Evolutionary conservation across 1,140 invertebrate species (phyloP).

Genomic region (Orius insidiosus): DNA sequence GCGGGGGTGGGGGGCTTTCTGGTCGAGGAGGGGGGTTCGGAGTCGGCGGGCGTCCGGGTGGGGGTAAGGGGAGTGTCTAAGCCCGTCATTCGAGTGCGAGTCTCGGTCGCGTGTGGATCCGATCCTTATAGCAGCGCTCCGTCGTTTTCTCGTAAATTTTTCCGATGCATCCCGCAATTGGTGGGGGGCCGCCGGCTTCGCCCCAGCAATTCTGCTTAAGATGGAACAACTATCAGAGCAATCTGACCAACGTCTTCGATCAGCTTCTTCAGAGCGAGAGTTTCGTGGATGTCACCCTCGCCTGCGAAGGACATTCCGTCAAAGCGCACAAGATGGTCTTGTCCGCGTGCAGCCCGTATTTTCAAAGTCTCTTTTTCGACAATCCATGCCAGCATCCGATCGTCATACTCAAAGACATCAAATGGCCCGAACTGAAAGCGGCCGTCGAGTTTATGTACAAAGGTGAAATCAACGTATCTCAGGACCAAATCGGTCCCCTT

Average conservation of each 20-base stretch:
- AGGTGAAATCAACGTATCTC: constrained; percentile 80
- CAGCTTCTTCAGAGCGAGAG: constrained; percentile 76
- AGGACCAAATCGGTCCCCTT: constrained; percentile 73
- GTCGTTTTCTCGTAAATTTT: neutral
- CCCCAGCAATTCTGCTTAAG: constrained; percentile 67
- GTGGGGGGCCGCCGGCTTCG: constrained; percentile 21
- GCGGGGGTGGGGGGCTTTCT: neutral
- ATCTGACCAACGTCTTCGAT: constrained; percentile 80
- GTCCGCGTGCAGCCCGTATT: constrained; percentile 82
- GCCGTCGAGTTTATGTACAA: constrained; percentile 88
- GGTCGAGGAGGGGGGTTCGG: constrained; percentile 10
- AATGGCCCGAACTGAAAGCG: constrained; percentile 70
- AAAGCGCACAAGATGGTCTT: constrained; percentile 87
- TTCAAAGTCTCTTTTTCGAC: constrained; percentile 76
- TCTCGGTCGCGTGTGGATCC: constrained; percentile 6
- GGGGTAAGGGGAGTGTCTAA: constrained; percentile 10
- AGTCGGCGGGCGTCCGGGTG: constrained; percentile 8
- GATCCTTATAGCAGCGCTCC: neutral
- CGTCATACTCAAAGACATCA: constrained; percentile 76
- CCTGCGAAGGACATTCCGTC: constrained; percentile 75
- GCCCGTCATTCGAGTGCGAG: constrained; percentile 12
- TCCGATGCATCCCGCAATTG: constrained; percentile 11
- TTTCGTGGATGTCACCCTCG: constrained; percentile 81
- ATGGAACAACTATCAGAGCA: constrained; percentile 89
- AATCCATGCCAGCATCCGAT: constrained; percentile 83